Percentiles rank a stretch among this genome's conserved stretches.
These are phyloP conservation scores for Enteromius trimaculatus DNA, from an alignment of 2,797 vertebrate species.

Conservation along the genomic window DNA sequence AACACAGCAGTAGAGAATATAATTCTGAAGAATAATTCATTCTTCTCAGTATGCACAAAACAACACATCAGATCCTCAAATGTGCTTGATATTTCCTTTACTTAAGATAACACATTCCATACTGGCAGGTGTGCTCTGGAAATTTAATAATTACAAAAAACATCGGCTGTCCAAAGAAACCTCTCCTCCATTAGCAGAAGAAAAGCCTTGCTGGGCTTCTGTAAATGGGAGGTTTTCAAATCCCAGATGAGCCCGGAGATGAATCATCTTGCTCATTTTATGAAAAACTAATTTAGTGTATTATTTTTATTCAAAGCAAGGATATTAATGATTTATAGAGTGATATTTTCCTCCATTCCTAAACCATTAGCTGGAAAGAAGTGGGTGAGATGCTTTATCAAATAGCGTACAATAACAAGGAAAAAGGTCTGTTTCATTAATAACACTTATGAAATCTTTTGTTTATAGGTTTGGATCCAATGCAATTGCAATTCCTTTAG, in stretches of 20 bases:
- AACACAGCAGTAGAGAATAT: background rate
- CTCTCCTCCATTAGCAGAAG: slow-evolving; percentile 22
- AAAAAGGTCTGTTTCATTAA: slow-evolving; percentile 8
- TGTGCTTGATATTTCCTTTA: slow-evolving; percentile 4
- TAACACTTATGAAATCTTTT: background rate
- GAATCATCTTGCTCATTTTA: background rate
- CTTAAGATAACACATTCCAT: slow-evolving; percentile 17
- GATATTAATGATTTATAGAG: slow-evolving; percentile 15
- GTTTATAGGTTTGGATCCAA: slow-evolving; percentile 17
- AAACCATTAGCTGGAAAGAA: slow-evolving; percentile 6
- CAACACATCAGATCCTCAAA: background rate
- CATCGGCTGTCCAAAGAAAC: slow-evolving; percentile 15
- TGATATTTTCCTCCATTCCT: slow-evolving; percentile 24
- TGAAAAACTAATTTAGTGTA: background rate
- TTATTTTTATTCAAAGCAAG: slow-evolving; percentile 1
- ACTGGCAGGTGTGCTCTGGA: slow-evolving; percentile 14
- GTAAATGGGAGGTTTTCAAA: slow-evolving; percentile 20
- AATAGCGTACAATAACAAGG: slow-evolving; percentile 8
- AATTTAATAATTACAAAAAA: slow-evolving; percentile 12
- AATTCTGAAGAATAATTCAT: background rate
- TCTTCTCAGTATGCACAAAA: background rate
- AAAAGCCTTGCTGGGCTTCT: slow-evolving; percentile 15
- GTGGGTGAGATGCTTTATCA: slow-evolving; percentile 12
- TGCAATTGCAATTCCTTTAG: background rate
- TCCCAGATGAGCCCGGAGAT: slow-evolving; percentile 29